Evolutionary conservation across 2,888 invertebrate genomes (phyloP), one percentile per base, ranked within the genome.

Genomic region (Clanis bilineata): DNA sequence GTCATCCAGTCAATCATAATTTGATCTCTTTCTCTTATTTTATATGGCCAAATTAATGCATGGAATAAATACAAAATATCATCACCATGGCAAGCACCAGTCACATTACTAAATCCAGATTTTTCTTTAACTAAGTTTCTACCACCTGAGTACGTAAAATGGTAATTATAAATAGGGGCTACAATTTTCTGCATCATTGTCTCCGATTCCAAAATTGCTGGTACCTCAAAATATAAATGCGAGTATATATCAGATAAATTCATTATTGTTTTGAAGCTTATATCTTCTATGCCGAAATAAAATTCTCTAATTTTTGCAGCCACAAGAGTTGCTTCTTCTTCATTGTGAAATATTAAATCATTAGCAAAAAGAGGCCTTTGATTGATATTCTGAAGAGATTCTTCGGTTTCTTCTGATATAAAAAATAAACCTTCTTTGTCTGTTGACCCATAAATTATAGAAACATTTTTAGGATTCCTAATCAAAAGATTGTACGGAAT

Each of bases 221-320:
- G 90, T 18, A 81, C 65, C 65, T 88, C 90, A 65, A 91, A 91
- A 70, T 89, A 90, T 2, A 87, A 61, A 18, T 90, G 81, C 0
- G 89, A 87, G 59, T 87, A 86, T 0, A 88, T 59, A 57, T 87
- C 80, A 3, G 82, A 71, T 28, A 86, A 71, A 74, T 82, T 89
- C 77, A 71, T 81, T 72, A 72, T 79, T 61, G 62, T 81, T 56
- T 73, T 84, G 77, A 76, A 82, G 82, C 63, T 92, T 70, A 80
- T 90, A 72, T 38, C 85, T 56, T 93, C 90, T 72, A 82, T 80
- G 60, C 80, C 85, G 51, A 93, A 86, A 22, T 93, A 94, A 61
- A 92, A 72, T 69, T 88, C 71, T 77, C 75, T 81, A 28, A 90
- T 62, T 71, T 76, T 70, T 60, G 71, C 69, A n/a, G 86, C 77